Conservation (phyloP, 2,113 vertebrate species). For the Lutjanus erythropterus region DNA sequence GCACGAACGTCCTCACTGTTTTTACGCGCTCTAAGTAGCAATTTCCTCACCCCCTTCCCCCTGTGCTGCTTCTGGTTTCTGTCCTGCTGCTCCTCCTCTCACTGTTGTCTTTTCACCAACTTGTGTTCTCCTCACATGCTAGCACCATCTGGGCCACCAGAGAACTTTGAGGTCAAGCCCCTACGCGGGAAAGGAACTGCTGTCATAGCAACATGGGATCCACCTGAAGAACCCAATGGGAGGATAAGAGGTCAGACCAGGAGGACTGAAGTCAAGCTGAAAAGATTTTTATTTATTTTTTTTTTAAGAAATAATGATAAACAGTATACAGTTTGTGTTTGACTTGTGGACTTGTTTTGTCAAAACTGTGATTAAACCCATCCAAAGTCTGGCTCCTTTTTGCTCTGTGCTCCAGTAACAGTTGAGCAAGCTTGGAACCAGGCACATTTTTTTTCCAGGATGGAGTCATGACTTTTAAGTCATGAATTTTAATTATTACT, state of each 20-base stretch:
- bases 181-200: constrained; percentile 91
- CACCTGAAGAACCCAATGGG: constrained; percentile 92
- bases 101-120: constrained; percentile 44
- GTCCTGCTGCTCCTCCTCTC: constrained; percentile 28
- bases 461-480: no score
- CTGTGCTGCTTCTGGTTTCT: constrained; percentile 40
- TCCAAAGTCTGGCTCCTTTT: no score
- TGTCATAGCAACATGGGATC: constrained; percentile 94
- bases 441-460: no score
- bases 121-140: constrained; percentile 48
- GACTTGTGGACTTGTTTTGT: neutral
- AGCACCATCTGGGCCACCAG: constrained; percentile 94
- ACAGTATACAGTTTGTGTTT: neutral
- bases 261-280: neutral
- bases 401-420: no score
- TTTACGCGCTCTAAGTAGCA: constrained; percentile 53
- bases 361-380: neutral
- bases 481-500: no score
- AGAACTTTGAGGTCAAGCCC: constrained; percentile 94
- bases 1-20: constrained; percentile 38
- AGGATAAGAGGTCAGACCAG: constrained; percentile 91
- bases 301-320: neutral
- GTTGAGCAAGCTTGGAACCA: no score
- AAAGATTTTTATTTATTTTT: no score
- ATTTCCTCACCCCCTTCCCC: constrained; percentile 36